Evolutionary conservation across 2,888 invertebrate species (phyloP), one percentile per base, ranked within the genome.

Genomic region (Ernsta delagoae): DNA sequence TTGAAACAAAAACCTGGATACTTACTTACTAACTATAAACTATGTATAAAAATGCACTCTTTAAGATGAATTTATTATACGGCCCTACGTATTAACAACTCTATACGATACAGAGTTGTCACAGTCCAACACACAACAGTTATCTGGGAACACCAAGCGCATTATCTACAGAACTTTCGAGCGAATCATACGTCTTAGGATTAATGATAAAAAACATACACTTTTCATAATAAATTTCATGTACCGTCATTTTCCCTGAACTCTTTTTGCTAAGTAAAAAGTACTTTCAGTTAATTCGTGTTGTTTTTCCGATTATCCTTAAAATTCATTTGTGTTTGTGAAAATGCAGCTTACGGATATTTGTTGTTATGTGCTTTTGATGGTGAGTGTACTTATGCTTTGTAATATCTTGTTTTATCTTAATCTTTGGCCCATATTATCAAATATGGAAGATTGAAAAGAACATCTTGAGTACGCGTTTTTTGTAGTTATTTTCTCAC

Each of bases 111-210:
- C n/a, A 68, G 6, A 61, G 70, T 68, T 69, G 84, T 87, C 83
- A 88, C 86, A 85, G 83, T 78, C 75, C 80, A 79, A 65, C 79
- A 77, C 73, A 69, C 78, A 39, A 41, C 73, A 84, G 84, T 74
- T 81, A 88, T 88, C 83, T 74, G 67, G 59, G 61, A 62, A 43
- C 78, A 71, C 86, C 82, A 80, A 72, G 68, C 72, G 77, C 85
- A 87, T 81, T 83, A 78, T 73, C 73, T 75, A 70, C 62, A 73
- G 65, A 75, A 83, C 87, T 88, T 87, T 88, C 89, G 79, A 84
- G 78, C 74, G 34, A 71, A 62, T 36, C 79, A 75, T 78, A 85
- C 86, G 86, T 81, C 66, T 72, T 39, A 62, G 9, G 31, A 48
- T 62, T 41, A 11, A 48, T 48, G 12, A 12, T 3, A 8, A 50